Conservation (phyloP, 2,888 invertebrate species). For the Entomobrya proxima region DNA sequence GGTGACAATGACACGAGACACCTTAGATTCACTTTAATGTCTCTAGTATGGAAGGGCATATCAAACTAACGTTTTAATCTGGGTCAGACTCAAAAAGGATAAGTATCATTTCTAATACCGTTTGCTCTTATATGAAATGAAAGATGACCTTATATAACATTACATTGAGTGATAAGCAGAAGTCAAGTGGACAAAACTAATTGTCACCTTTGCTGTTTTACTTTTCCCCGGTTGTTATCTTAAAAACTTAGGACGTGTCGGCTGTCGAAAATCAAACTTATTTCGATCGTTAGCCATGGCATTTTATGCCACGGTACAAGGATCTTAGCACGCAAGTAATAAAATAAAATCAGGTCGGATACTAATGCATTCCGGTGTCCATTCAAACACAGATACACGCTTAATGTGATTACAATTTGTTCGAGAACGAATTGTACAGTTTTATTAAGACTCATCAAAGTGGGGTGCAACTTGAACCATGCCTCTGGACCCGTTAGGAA, state of each 20-base stretch:
- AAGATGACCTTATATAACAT: background rate
- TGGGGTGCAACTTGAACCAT: conserved; percentile 36
- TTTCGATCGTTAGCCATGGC: conserved; percentile 45
- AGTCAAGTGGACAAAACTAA: conserved; percentile 17
- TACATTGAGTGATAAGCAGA: conserved; percentile 21
- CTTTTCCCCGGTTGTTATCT: conserved; percentile 3
- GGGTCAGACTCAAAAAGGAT: conserved; percentile 51
- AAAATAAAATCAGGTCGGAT: too few relatives aligned
- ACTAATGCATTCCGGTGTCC: background rate
- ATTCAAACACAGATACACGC: background rate
- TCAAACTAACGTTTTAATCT: conserved; percentile 11
- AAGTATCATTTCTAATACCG: conserved; percentile 31
- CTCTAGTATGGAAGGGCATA: background rate
- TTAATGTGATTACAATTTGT: conserved; percentile 53
- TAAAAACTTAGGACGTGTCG: conserved; percentile 42
- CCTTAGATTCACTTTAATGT: background rate
- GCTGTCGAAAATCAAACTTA: conserved; percentile 50
- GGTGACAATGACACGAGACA: conserved; percentile 62
- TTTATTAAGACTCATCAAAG: conserved; percentile 15
- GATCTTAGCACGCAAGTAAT: background rate
- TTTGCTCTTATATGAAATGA: conserved; percentile 10
- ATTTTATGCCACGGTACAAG: background rate
- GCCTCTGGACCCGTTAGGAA: background rate
- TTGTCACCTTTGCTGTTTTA: conserved; percentile 47
- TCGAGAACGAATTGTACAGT: conserved; percentile 4